These are phyloP conservation scores for Oasisia sp. DNA, from an alignment of 2,888 invertebrate species.

Conservation along the genomic window DNA sequence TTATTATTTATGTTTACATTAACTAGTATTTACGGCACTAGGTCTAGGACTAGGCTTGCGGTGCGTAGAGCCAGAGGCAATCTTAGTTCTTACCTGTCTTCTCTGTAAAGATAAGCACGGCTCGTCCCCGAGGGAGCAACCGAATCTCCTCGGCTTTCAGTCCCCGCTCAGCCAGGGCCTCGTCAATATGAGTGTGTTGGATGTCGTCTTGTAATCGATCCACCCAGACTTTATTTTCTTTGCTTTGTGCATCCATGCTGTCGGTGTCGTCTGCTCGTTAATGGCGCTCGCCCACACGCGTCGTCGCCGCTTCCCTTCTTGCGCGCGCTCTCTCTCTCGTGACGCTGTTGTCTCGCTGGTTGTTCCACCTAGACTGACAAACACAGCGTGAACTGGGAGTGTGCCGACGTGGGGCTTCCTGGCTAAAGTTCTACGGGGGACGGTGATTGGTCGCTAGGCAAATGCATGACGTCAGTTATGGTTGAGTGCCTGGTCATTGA, in stretches of 20 bases:
- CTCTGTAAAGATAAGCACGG: background rate
- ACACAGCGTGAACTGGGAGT: background rate
- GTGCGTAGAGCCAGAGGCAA: background rate
- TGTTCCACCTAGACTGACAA: background rate
- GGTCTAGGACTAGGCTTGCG: background rate
- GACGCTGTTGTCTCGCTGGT: no score
- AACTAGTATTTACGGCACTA: no score
- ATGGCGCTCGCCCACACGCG: background rate
- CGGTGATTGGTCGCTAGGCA: background rate
- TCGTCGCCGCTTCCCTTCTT: background rate
- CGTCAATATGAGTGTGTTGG: background rate
- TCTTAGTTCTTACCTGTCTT: background rate
- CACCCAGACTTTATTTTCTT: background rate
- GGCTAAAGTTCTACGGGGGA: background rate
- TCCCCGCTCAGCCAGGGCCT: background rate
- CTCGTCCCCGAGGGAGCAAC: background rate
- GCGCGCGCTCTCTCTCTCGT: background rate
- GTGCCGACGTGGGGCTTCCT: background rate
- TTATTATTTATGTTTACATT: no score
- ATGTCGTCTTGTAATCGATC: background rate
- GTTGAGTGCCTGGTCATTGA: background rate
- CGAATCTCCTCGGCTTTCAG: background rate
- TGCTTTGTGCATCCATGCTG: background rate
- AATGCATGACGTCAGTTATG: background rate
- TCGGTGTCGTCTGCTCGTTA: background rate